Base-by-base conservation (phyloP, 2,888 invertebrate genomes). In the Chymomyza procnemis region DNA sequence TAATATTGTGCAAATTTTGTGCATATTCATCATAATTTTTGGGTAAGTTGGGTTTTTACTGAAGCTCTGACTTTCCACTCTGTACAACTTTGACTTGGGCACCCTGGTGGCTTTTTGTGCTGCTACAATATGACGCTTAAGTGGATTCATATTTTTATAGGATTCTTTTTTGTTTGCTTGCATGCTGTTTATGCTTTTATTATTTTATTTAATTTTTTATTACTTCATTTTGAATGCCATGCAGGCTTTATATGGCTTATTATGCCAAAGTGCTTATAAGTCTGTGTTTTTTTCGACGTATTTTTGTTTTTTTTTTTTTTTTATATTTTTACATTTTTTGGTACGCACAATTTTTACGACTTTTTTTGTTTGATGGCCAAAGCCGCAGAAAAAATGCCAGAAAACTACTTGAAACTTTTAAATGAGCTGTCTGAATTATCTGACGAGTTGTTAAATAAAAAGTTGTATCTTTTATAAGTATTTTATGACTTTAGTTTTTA, bases 21-120 rank as follows among this genome's bases (percentile, higher is more conserved):
- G 79, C 86, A 75, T 77, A 75, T 79, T 86, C 85, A 79, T 79
- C 85, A 78, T 65, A 59, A 74, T 57, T 58, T 62, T 60, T 64
- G 34, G 12, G 22, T 9, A n/a, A n/a, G 46, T 14, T 26, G 34
- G 41, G 9, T 41, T 58, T 58, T 34, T 30, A 3, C 34, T 41
- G 21, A 3, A 18, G 19, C 34, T 30, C 22, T 56, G 22, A 26
- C 56, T 56, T 56, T 58, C 19, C 30, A 16, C 4, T 30, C 16
- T 21, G 16, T 12, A n/a, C n/a, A 56, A 56, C 18, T 57, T 26
- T 34, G n/a, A 18, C 18, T 18, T 41, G 8, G 8, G 26, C 4
- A 26, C 46, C 22, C 61, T 56, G 12, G 21, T 61, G 30, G 52
- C 18, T 61, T n/a, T 67, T 61, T 30, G 16, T 30, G 18, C 6